phyloP scores from a whole-genome alignment of 2,888 invertebrate species.

The Gastracanthus pulcherrimus region DNA sequence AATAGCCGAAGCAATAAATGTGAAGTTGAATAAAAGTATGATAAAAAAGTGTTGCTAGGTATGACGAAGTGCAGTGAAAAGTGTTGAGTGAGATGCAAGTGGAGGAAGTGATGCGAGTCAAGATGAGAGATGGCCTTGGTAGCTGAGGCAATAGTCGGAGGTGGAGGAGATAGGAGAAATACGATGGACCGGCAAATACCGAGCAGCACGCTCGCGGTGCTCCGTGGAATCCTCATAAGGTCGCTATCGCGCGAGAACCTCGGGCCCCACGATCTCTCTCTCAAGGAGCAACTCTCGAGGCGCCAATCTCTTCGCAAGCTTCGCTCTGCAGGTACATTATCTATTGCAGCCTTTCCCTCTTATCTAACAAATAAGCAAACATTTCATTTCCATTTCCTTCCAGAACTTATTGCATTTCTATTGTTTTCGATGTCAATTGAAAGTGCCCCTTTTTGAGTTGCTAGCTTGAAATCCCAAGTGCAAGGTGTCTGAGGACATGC shows the following conservation, averaged over 20 bases:
- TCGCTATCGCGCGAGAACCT: conserved; percentile 81
- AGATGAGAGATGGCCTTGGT: conserved; percentile 30
- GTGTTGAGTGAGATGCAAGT: background rate
- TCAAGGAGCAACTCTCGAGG: conserved; percentile 65
- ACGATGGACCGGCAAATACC: conserved; percentile 77
- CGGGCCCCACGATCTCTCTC: conserved; percentile 77
- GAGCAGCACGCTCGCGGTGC: conserved; percentile 79
- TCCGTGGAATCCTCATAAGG: conserved; percentile 80
- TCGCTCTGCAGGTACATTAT: conserved; percentile 15
- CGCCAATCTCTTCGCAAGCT: conserved; percentile 55
- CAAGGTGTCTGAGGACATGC: too few species aligned
- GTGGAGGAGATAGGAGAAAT: conserved; percentile 57
- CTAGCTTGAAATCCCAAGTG: too few species aligned
- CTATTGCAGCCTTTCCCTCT: too few species aligned
- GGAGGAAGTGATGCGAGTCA: conserved; percentile 16
- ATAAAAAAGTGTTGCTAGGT: background rate
- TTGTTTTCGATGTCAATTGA: too few species aligned
- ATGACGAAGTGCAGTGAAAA: background rate
- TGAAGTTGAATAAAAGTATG: too few species aligned
- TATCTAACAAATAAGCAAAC: too few species aligned
- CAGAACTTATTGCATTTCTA: background rate
- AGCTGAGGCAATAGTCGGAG: background rate
- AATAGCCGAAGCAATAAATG: too few species aligned
- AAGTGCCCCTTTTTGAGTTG: too few species aligned
- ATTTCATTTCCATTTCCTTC: too few species aligned